phyloP scores from a whole-genome alignment of 2,797 vertebrate genomes.

The Acanthiza pusilla region DNA sequence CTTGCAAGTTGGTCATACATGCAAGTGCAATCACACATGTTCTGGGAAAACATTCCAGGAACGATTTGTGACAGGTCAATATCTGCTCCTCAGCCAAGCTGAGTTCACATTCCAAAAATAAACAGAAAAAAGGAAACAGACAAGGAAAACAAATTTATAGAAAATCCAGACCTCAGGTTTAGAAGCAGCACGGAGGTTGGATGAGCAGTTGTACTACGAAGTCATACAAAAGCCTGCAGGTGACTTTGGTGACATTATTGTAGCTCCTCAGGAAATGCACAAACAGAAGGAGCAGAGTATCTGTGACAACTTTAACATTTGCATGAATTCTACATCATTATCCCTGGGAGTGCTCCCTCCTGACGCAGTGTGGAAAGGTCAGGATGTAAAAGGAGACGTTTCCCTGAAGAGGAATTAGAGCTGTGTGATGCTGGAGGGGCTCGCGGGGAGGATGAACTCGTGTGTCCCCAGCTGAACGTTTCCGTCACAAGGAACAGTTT shows the following conservation, averaged over 20 bases:
- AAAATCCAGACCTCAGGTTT: background rate
- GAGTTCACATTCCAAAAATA: background rate
- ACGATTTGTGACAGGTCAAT: background rate
- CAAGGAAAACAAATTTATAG: background rate
- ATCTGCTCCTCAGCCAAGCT: background rate
- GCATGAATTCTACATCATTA: background rate
- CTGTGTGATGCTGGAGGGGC: background rate
- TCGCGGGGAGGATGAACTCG: background rate
- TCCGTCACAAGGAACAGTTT: background rate
- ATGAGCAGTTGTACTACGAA: background rate
- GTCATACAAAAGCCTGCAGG: background rate
- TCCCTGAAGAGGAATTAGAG: background rate
- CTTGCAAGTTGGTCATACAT: background rate
- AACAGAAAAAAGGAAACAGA: background rate
- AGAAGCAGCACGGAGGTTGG: background rate
- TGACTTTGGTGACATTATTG: background rate
- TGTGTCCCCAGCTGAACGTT: background rate
- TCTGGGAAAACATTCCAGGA: background rate
- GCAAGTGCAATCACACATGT: background rate
- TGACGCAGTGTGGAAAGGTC: background rate
- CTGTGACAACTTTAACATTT: background rate
- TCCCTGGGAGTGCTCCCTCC: background rate
- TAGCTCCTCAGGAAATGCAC: background rate
- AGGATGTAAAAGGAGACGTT: background rate
- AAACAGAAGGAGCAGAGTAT: background rate